These are phyloP conservation scores for Colossoma macropomum DNA, from an alignment of 2,113 vertebrate genomes.

Conservation along the genomic window DNA sequence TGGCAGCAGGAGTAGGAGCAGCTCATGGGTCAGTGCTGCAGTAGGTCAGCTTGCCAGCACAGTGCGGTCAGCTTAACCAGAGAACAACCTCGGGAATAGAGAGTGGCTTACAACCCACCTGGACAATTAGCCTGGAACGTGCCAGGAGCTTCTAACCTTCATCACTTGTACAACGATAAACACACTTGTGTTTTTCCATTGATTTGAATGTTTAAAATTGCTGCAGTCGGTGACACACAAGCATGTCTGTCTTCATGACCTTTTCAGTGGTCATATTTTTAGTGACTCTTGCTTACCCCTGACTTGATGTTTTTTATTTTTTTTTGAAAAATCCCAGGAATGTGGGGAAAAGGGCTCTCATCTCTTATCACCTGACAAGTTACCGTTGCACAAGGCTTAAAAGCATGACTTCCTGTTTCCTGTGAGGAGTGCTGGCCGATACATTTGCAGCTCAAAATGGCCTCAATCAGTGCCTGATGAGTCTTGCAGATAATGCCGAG, in stretches of 20 bases:
- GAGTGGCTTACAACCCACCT: slow-evolving; percentile 32
- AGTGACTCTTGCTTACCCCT: not conserved
- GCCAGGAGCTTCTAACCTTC: not conserved
- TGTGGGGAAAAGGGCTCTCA: slow-evolving; percentile 61
- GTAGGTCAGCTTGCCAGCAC: slow-evolving; percentile 64
- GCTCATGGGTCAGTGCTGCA: slow-evolving; percentile 62
- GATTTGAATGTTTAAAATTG: not conserved
- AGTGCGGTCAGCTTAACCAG: slow-evolving; percentile 55
- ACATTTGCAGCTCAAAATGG: slow-evolving; percentile 69
- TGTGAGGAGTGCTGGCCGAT: slow-evolving; percentile 73
- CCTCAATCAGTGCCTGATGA: slow-evolving; percentile 70
- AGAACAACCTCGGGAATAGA: not conserved
- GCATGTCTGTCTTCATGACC: not conserved
- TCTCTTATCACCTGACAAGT: slow-evolving; percentile 74
- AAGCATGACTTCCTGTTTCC: slow-evolving; percentile 79
- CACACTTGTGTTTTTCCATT: not conserved
- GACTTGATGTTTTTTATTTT: not conserved
- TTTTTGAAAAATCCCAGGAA: slow-evolving; percentile 56
- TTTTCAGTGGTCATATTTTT: slow-evolving; percentile 21
- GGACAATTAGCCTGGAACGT: slow-evolving; percentile 6
- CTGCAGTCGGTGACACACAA: not conserved
- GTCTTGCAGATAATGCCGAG: slow-evolving; percentile 61
- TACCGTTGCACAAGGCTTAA: slow-evolving; percentile 67
- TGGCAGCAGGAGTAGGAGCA: slow-evolving; percentile 62
- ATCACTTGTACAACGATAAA: not conserved